Evolutionary conservation across 2,888 invertebrate species (phyloP).

Genomic region (Cheiracanthium punctorium): DNA sequence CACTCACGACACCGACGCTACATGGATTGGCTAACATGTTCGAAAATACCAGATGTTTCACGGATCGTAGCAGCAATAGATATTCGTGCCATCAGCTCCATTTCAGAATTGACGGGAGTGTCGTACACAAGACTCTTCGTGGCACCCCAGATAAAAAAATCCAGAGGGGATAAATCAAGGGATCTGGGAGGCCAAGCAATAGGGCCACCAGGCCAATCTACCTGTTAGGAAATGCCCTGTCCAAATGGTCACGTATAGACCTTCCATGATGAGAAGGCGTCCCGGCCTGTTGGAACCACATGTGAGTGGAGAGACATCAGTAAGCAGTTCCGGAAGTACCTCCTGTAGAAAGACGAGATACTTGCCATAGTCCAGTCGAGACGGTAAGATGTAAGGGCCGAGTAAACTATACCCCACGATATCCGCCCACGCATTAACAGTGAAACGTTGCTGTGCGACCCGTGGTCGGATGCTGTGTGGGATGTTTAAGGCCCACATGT

Average conservation of each 20-base stretch:
- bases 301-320: background rate
- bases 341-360: background rate
- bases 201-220: no score
- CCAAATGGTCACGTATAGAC: background rate
- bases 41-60: no score
- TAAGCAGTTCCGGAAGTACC: background rate
- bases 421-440: background rate
- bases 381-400: background rate
- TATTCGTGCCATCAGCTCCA: no score
- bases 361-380: background rate
- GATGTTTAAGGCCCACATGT: background rate
- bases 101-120: no score
- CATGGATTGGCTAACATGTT: no score
- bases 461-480: background rate
- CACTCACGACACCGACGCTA: no score
- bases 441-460: background rate
- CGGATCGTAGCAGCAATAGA: no score
- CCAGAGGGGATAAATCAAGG: no score
- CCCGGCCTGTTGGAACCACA: no score
- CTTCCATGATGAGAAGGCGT: background rate
- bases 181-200: no score
- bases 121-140: no score
- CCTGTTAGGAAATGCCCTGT: background rate
- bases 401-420: background rate
- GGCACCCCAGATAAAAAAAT: no score